phyloP scores from a whole-genome alignment of 2,797 vertebrate genomes.

The Sebastes minor region DNA sequence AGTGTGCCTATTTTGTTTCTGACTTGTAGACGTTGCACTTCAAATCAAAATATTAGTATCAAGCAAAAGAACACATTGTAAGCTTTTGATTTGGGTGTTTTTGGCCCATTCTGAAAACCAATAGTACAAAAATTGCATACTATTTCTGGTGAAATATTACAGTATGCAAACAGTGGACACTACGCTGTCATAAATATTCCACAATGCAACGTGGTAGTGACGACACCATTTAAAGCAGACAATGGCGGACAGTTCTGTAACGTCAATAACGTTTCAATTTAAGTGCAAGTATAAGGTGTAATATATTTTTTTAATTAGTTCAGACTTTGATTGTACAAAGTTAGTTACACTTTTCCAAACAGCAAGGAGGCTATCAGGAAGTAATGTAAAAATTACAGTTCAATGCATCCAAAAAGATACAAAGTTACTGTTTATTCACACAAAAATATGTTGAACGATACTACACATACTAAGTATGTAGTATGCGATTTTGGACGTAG shows the following conservation, averaged over 20 bases:
- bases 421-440: too few relatives aligned
- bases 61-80: not conserved
- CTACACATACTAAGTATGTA: too few relatives aligned
- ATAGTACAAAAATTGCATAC: too few relatives aligned
- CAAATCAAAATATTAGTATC: not conserved
- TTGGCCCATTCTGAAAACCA: not conserved
- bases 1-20: not conserved
- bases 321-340: too few relatives aligned
- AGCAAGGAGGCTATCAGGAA: too few relatives aligned
- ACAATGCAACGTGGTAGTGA: not conserved
- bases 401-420: too few relatives aligned
- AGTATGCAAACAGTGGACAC: too few relatives aligned
- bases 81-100: not conserved
- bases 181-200: not conserved
- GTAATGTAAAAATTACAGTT: too few relatives aligned
- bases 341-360: too few relatives aligned
- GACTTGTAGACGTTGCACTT: not conserved
- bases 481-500: not conserved
- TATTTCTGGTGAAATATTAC: too few relatives aligned
- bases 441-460: too few relatives aligned
- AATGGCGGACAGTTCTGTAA: not conserved
- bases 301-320: too few relatives aligned
- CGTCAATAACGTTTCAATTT: not conserved
- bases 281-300: not conserved
- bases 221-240: rapidly evolving